These are phyloP conservation scores for Eumeta japonica DNA, from an alignment of 1,140 invertebrate species.

Conservation along the genomic window DNA sequence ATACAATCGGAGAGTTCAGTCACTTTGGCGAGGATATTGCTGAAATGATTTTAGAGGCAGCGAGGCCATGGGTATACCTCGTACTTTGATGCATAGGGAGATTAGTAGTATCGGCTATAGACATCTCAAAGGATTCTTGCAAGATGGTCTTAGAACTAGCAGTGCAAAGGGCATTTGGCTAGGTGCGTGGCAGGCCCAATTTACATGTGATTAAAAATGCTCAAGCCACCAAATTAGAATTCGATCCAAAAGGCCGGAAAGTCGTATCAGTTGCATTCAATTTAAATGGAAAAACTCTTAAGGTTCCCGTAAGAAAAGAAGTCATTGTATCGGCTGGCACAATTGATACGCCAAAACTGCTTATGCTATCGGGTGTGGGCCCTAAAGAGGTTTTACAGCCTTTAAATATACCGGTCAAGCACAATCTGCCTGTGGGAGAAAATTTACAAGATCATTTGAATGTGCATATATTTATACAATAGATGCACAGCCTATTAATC, in stretches of 20 bases:
- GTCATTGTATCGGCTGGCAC: conserved; percentile 72
- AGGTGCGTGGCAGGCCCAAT: too few relatives aligned
- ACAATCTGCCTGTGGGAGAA: conserved; percentile 68
- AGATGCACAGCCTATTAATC: conserved; percentile 58
- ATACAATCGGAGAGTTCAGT: too few relatives aligned
- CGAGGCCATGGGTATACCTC: too few relatives aligned
- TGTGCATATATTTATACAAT: conserved; percentile 27
- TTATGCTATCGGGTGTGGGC: conserved; percentile 71
- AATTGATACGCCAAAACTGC: conserved; percentile 64
- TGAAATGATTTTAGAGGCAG: too few relatives aligned
- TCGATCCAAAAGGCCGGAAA: conserved; percentile 66
- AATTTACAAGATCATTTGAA: conserved; percentile 67
- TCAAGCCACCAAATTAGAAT: conserved; percentile 69
- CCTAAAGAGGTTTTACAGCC: conserved; percentile 59
- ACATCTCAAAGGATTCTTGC: too few relatives aligned
- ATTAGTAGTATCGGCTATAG: too few relatives aligned
- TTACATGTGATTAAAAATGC: conserved; percentile 69
- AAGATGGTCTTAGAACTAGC: too few relatives aligned
- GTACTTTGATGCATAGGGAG: too few relatives aligned
- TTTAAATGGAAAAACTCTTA: conserved; percentile 59
- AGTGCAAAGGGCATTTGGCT: too few relatives aligned
- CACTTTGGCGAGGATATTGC: too few relatives aligned
- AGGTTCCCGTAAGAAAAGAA: conserved; percentile 58
- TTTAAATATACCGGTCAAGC: conserved; percentile 56
- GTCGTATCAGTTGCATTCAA: conserved; percentile 72